Evolutionary conservation across 2,113 vertebrate species (phyloP).

Genomic region (Gymnarchus niloticus): DNA sequence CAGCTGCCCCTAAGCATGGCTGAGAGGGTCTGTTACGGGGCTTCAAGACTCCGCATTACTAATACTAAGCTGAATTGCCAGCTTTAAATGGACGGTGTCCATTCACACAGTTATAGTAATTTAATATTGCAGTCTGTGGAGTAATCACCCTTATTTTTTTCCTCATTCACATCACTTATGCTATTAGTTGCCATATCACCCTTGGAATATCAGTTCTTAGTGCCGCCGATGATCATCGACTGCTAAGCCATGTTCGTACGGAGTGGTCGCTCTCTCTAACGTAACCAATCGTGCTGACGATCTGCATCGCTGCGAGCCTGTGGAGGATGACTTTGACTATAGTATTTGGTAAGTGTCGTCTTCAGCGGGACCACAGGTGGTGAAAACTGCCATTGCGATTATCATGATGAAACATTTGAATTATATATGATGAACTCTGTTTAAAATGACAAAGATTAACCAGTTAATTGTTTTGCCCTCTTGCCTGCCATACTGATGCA

Average conservation of each 20-base stretch:
- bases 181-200: background rate
- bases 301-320: background rate
- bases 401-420: background rate
- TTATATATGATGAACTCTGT: background rate
- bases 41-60: background rate
- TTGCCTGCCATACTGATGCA: background rate
- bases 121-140: background rate
- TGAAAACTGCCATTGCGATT: background rate
- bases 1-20: background rate
- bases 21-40: background rate
- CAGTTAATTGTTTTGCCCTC: background rate
- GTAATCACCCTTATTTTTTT: background rate
- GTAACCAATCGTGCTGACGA: background rate
- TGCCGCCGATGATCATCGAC: background rate
- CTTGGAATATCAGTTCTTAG: background rate
- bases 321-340: background rate
- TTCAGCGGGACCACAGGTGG: background rate
- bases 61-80: background rate
- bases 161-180: background rate
- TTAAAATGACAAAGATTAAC: conserved; percentile 3
- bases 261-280: background rate
- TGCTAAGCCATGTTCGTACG: background rate
- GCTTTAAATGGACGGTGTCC: background rate
- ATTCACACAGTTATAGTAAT: background rate
- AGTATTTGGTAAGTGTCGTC: background rate